Evolutionary conservation across 2,113 vertebrate species (phyloP).

Genomic region (Xyrauchen texanus): DNA sequence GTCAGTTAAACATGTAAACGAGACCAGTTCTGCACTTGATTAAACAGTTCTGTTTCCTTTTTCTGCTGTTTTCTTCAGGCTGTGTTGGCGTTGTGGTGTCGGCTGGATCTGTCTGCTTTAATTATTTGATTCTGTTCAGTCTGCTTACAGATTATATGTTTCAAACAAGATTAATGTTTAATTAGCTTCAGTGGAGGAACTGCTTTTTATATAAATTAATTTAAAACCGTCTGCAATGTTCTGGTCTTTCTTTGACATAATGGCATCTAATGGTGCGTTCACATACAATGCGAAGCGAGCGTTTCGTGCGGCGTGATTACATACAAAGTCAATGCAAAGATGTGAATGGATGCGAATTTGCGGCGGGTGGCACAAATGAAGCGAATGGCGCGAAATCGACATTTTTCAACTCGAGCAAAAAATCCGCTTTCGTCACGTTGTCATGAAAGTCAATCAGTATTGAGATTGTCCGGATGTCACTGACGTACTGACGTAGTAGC

Average conservation of each 20-base stretch:
- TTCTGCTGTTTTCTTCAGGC: constrained; percentile 64
- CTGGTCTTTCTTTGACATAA: constrained; percentile 2
- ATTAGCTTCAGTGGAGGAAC: constrained; percentile 77
- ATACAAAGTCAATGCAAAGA: no score
- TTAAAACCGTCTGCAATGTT: constrained; percentile 63
- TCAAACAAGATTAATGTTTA: constrained; percentile 70
- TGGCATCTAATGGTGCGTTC: no score
- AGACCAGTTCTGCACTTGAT: constrained; percentile 83
- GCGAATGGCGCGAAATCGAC: no score
- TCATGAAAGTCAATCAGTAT: no score
- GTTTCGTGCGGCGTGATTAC: no score
- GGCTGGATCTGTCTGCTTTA: constrained; percentile 47
- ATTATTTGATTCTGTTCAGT: constrained; percentile 34
- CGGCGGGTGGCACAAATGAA: no score
- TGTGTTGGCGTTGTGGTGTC: constrained; percentile 66
- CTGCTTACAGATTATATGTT: constrained; percentile 70
- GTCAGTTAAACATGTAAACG: constrained; percentile 72
- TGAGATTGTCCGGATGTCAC: no score
- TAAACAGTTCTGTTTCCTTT: constrained; percentile 56
- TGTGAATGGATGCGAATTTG: no score
- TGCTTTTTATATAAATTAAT: constrained; percentile 78
- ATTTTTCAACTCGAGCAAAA: no score
- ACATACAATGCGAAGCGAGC: no score
- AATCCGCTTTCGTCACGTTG: no score
- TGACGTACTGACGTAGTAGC: no score